phyloP scores from a whole-genome alignment of 1,140 invertebrate species.

The Mycetomoellerius zeteki region DNA sequence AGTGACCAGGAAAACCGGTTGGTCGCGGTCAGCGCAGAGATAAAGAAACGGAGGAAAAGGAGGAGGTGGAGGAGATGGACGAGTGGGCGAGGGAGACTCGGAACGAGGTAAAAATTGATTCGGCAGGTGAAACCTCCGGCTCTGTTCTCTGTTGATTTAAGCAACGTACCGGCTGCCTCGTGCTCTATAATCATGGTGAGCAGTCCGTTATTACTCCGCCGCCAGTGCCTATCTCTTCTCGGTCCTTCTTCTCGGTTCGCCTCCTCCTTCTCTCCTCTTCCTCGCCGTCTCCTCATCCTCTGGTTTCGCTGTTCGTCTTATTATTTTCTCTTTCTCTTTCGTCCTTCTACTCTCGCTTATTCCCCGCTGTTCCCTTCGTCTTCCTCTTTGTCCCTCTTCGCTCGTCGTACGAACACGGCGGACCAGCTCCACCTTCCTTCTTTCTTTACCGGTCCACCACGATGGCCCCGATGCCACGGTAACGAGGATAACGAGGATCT shows the following conservation, averaged over 20 bases:
- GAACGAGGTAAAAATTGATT: conserved; percentile 79
- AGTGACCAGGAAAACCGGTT: conserved; percentile 44
- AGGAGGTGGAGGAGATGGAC: conserved; percentile 24
- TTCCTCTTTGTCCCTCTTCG: not conserved
- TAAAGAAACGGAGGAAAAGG: conserved; percentile 40
- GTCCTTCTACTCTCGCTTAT: conserved; percentile 26
- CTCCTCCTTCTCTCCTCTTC: not conserved
- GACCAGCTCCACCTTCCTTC: conserved; percentile 3
- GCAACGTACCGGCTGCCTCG: conserved; percentile 78
- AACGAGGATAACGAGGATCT: conserved; percentile 78
- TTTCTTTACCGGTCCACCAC: conserved; percentile 53
- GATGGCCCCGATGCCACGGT: conserved; percentile 59
- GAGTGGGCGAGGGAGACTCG: conserved; percentile 61
- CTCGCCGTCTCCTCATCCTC: not conserved
- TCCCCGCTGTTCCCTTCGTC: not conserved
- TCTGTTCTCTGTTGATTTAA: conserved; percentile 81
- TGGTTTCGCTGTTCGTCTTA: conserved; percentile 40
- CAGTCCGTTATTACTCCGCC: conserved; percentile 79
- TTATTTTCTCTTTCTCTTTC: conserved; percentile 66
- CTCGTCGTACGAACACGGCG: conserved; percentile 1
- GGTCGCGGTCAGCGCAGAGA: conserved; percentile 6
- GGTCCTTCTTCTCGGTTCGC: not conserved
- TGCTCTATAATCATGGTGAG: conserved; percentile 79
- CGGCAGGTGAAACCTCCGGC: conserved; percentile 80
- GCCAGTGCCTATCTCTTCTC: conserved; percentile 72